A percentile compares a stretch with the other conserved stretches of the same genome.
Evolutionary conservation across 2,888 invertebrate species (phyloP).

Genomic region (Leptinotarsa peninsularis): DNA sequence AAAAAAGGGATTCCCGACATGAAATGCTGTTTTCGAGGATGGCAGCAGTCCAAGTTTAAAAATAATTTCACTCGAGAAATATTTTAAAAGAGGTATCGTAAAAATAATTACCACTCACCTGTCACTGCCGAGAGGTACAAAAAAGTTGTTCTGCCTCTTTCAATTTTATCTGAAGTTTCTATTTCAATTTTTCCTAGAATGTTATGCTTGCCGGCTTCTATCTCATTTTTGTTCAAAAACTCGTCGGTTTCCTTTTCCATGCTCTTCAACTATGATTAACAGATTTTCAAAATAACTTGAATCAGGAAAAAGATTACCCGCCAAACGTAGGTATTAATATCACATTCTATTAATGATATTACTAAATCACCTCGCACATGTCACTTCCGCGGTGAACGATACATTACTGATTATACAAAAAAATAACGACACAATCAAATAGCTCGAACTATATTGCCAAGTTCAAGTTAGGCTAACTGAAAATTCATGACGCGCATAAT

Average conservation of each 20-base stretch:
- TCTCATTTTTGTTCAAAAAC: slow-evolving; percentile 9
- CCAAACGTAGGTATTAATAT: no score
- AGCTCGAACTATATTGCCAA: background rate
- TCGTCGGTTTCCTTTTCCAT: slow-evolving; percentile 12
- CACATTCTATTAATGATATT: no score
- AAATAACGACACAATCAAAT: background rate
- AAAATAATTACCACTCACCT: slow-evolving; percentile 7
- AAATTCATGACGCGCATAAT: background rate
- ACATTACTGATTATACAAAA: background rate
- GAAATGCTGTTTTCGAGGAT: no score
- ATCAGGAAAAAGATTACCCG: no score
- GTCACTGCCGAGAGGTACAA: slow-evolving; percentile 19
- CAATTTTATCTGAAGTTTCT: background rate
- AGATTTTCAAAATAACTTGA: no score
- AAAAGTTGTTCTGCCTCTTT: background rate
- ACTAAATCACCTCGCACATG: background rate
- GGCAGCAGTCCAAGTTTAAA: no score
- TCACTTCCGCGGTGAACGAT: background rate
- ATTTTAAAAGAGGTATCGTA: background rate
- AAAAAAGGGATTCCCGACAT: no score
- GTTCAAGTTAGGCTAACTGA: background rate
- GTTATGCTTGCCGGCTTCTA: background rate
- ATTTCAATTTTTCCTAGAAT: background rate
- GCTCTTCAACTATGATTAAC: no score
- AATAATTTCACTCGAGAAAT: background rate